A percentile compares a stretch with the other conserved stretches of the same genome.
Conservation (phyloP, 2,888 invertebrate species). For the Cantharis rufa region DNA sequence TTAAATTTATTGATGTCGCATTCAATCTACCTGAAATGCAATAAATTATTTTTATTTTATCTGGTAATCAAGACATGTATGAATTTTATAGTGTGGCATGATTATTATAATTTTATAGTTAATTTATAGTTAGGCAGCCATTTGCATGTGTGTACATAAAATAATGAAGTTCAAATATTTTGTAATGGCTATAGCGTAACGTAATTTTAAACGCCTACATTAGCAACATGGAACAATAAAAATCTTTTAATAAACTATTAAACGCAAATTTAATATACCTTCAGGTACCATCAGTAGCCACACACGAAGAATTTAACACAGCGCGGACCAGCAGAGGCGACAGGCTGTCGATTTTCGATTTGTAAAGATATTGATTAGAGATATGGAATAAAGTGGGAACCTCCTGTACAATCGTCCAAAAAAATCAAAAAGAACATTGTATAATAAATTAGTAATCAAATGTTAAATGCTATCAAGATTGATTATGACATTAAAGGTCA, state of each 20-base stretch:
- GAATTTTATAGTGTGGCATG: background rate
- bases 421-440: conserved; percentile 7
- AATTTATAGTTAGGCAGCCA: conserved; percentile 15
- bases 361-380: conserved; percentile 24
- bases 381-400: conserved; percentile 13
- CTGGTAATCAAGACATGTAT: background rate
- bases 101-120: conserved; percentile 6
- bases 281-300: conserved; percentile 18
- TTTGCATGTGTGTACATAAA: conserved; percentile 8
- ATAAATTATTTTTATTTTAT: background rate
- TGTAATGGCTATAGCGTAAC: conserved; percentile 14
- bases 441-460: conserved; percentile 10
- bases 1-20: background rate
- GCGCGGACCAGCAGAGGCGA: conserved; percentile 22
- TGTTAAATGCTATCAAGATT: conserved; percentile 17
- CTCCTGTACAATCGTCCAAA: conserved; percentile 5
- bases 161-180: background rate
- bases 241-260: conserved; percentile 28
- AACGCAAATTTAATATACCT: conserved; percentile 18
- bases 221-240: conserved; percentile 5
- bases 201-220: conserved; percentile 13
- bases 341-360: conserved; percentile 26
- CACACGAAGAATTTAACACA: conserved; percentile 22
- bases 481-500: conserved; percentile 16
- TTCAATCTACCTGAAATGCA: background rate